Percentiles rank a stretch among this genome's conserved stretches.
These are phyloP conservation scores for Ovibos moschatus DNA, from an alignment of 2,113 vertebrate genomes.

Conservation along the genomic window DNA sequence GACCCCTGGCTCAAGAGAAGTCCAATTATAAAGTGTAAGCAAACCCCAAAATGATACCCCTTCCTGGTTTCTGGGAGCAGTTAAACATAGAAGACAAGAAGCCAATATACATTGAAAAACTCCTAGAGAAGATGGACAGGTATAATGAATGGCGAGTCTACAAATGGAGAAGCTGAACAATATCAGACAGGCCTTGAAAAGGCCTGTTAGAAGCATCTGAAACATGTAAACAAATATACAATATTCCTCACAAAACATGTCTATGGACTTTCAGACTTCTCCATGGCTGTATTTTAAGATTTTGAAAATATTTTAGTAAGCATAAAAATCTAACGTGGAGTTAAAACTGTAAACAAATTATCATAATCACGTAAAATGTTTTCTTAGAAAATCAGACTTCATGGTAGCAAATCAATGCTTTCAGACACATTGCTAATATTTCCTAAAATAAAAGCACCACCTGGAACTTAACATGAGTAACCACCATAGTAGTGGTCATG, in stretches of 20 bases:
- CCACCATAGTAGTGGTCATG: too few relatives aligned
- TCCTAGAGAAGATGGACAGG: neutral
- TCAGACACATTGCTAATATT: neutral
- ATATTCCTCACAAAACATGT: neutral
- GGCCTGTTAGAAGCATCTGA: neutral
- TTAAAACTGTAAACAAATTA: neutral
- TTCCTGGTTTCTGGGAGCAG: neutral
- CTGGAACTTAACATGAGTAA: neutral
- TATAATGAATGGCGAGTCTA: neutral
- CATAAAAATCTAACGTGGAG: neutral
- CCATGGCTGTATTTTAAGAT: neutral
- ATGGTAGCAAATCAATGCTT: neutral
- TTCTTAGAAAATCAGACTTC: neutral
- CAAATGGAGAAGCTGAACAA: neutral
- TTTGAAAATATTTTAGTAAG: neutral
- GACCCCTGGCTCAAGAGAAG: neutral
- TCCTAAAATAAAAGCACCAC: neutral
- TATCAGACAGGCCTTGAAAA: neutral
- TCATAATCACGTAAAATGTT: neutral
- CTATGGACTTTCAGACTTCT: neutral
- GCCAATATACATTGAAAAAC: neutral
- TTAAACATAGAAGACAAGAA: slow-evolving; percentile 4
- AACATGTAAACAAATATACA: neutral
- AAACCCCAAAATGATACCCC: neutral
- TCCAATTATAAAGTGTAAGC: neutral